Base-by-base conservation (phyloP, 2,888 invertebrate species). In the Hirtodrosophila confusa region DNA sequence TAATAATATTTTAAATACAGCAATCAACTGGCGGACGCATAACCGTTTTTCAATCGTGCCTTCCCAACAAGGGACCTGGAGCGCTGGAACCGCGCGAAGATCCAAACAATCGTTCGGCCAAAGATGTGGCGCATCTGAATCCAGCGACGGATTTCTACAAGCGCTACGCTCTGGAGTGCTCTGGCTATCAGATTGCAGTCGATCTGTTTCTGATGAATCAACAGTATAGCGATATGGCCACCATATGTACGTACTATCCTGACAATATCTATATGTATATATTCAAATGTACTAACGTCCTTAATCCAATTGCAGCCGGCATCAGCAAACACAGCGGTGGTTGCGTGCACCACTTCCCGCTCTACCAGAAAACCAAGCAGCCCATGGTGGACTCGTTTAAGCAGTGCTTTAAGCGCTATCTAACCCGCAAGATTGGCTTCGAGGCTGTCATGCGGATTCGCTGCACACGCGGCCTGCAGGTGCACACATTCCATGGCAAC, bases 401-500 rank as follows among this genome's bases (percentile, higher is more conserved):
- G 68, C 93, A 94, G 56, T 95, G 95, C 91, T 92, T 99, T 29
- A 94, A 95, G 39, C 93, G 99, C 10, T 99, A 99, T 92, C 93
- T 99, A 57, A 96, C 97, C 0, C 93, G 99, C 75, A 99, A 99
- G 93, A 97, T 99, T 74, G 99, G 99, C 45, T 99, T 99, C 91
- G 99, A 99, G 91, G 98, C 99, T 4, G 99, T 99, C 23, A 98
- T 99, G 97, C 93, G 99, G 82, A 96, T 99, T 75, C 93, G 99
- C 5, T 99, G 98, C 90, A 97, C 98, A 1, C 94, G 95, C 89
- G 99, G 99, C 11, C 93, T 99, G 60, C 94, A 97, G 27, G 97
- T 99, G 86, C 98, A 99, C 92, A 98, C 98, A 89, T 99, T 99
- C 95, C 99, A 99, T 92, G 99, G 99, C 39, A 99, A 99, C 92